Base-by-base conservation (phyloP, 2,797 vertebrate species). In the Miichthys miiuy region DNA sequence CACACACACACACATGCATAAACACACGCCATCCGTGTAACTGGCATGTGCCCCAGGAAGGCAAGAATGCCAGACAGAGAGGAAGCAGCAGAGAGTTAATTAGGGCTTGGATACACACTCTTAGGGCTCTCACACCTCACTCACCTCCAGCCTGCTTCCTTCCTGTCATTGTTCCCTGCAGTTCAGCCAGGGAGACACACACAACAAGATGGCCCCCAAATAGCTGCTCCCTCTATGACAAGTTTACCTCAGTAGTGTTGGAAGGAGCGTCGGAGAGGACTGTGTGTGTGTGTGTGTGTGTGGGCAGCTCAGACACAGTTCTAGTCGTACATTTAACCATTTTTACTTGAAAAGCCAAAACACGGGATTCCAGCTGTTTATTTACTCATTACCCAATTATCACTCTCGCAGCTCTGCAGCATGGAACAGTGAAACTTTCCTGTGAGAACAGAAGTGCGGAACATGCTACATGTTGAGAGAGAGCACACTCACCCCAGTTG, bases 101-200 rank as follows among this genome's bases (percentile, higher is more conserved):
- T 97, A 98, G 97, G 96, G 94, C 92, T 94, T 95, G 95, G 96
- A 91, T 92, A 79, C 96, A 96, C 96, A 96, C 96, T 97, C 95
- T 88, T 96, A 96, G 95, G 96, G 96, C 95, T 95, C 96, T 97
- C 96, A 95, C 96, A 97, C 96, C 96, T 97, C 96, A 96, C 89
- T 96, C 92, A 92, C 90, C 91, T 93, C 90, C 90, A 93, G 90
- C 81, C 91, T 79, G 88, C 86, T 92, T 93, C 96, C 96, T 96
- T 97, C 96, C 96, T 97, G 96, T 97, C 97, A 97, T 96, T 96
- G 96, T 96, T 97, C 96, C 96, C 96, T 83, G 94, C 95, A 96
- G 96, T 92, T 93, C 84, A 91, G 88, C 96, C 96, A 96, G 88
- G 51, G 94, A 96, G 95, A 96, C 93, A 95, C 86, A 61, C 82